phyloP scores from a whole-genome alignment of 1,140 invertebrate genomes.

The Akabosia matsudoensis region DNA sequence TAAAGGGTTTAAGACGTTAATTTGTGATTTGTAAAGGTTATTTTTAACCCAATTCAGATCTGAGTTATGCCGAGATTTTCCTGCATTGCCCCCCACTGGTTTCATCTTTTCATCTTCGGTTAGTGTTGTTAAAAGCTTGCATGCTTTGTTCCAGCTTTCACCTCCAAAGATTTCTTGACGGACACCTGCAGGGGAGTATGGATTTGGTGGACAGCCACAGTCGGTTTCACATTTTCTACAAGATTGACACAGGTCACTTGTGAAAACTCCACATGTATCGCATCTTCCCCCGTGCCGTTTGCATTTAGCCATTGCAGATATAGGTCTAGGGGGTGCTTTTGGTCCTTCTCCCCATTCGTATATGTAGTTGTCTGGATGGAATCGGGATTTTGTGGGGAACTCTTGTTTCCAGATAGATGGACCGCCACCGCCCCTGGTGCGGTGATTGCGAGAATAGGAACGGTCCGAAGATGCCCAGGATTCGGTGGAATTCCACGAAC shows the following conservation, averaged over 20 bases:
- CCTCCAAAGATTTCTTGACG: slow-evolving; percentile 10
- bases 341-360: slow-evolving; percentile 10
- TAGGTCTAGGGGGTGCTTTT: not conserved
- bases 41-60: not conserved
- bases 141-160: not conserved
- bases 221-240: slow-evolving; percentile 33
- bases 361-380: slow-evolving; percentile 31
- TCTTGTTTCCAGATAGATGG: slow-evolving; percentile 25
- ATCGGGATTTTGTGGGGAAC: slow-evolving; percentile 25
- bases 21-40: slow-evolving; percentile 4
- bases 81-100: not conserved
- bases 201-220: slow-evolving; percentile 24
- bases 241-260: slow-evolving; percentile 23
- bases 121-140: slow-evolving; percentile 7
- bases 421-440: not conserved
- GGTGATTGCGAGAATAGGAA: not conserved
- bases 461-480: no score
- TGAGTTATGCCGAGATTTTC: not conserved
- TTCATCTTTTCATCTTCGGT: not conserved
- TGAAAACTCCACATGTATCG: slow-evolving; percentile 27
- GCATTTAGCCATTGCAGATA: not conserved
- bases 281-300: slow-evolving; percentile 20
- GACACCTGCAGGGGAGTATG: not conserved
- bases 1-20: slow-evolving; percentile 6
- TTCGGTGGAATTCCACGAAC: no score